These are phyloP conservation scores for Micromussa lordhowensis DNA, from an alignment of 92 coral and sea anemone species.

Conservation along the genomic window DNA sequence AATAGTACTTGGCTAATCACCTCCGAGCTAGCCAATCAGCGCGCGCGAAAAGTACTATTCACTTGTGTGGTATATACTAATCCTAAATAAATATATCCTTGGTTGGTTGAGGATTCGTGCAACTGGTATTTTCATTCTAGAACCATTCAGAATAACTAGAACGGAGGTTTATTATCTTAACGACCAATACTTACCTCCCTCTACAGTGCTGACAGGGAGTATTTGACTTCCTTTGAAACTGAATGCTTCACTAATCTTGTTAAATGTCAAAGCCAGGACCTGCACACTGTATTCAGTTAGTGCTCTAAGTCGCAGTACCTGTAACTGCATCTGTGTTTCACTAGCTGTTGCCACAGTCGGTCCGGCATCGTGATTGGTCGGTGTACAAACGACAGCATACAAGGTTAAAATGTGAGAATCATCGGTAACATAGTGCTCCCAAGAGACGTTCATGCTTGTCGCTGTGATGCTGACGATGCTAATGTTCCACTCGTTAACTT, in stretches of 20 bases:
- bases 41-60: no score
- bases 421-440: neutral
- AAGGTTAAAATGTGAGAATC: neutral
- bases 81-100: no score
- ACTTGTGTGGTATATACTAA: no score
- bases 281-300: neutral
- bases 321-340: neutral
- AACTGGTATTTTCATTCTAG: no score
- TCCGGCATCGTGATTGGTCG: neutral
- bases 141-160: neutral
- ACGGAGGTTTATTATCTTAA: neutral
- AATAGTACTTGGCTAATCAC: no score
- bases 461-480: neutral
- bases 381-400: slow-evolving; percentile 23
- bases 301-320: slow-evolving; percentile 8
- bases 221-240: slow-evolving; percentile 18
- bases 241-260: neutral
- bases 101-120: no score
- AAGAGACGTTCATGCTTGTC: neutral
- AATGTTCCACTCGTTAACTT: neutral
- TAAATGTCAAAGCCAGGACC: neutral
- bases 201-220: neutral
- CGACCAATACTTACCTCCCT: slow-evolving; percentile 4
- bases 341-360: neutral
- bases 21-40: no score